Percentiles rank a stretch among this genome's conserved stretches.
These are phyloP conservation scores for Gobio occitaniae DNA, from an alignment of 2,797 vertebrate genomes.

Conservation along the genomic window DNA sequence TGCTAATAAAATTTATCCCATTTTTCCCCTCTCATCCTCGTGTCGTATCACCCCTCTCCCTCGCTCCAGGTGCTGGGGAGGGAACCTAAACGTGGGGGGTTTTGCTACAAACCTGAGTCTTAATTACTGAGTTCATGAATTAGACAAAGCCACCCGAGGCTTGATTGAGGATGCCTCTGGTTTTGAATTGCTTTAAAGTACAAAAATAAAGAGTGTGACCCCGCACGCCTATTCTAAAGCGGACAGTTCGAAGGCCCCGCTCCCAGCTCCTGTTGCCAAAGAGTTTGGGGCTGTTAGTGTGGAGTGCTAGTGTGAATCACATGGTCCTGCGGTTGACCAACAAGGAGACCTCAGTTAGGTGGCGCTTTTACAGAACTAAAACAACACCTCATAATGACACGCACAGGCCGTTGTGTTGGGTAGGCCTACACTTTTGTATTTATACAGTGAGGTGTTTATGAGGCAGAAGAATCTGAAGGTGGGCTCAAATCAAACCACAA, in stretches of 20 bases:
- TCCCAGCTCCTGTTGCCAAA: constrained; percentile 49
- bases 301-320: constrained; percentile 55
- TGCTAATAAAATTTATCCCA: constrained; percentile 53
- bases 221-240: constrained; percentile 44
- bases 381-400: constrained; percentile 39
- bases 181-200: constrained; percentile 60
- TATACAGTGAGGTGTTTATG: not conserved
- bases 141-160: constrained; percentile 56
- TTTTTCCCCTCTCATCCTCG: constrained; percentile 35
- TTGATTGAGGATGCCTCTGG: constrained; percentile 56
- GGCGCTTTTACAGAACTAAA: constrained; percentile 33
- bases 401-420: constrained; percentile 6
- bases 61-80: constrained; percentile 52
- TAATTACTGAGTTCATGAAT: constrained; percentile 61
- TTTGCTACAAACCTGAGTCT: constrained; percentile 63
- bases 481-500: constrained; percentile 14
- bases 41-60: constrained; percentile 44
- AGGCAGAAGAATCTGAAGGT: constrained; percentile 16
- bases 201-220: constrained; percentile 54
- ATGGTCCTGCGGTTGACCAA: constrained; percentile 18
- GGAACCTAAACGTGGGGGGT: constrained; percentile 52
- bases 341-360: constrained; percentile 19
- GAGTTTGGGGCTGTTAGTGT: constrained; percentile 40
- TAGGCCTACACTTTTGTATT: constrained; percentile 1
- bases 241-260: constrained; percentile 41